phyloP scores from a whole-genome alignment of 2,888 invertebrate species.

The Scelioninae gen. 2 region DNA sequence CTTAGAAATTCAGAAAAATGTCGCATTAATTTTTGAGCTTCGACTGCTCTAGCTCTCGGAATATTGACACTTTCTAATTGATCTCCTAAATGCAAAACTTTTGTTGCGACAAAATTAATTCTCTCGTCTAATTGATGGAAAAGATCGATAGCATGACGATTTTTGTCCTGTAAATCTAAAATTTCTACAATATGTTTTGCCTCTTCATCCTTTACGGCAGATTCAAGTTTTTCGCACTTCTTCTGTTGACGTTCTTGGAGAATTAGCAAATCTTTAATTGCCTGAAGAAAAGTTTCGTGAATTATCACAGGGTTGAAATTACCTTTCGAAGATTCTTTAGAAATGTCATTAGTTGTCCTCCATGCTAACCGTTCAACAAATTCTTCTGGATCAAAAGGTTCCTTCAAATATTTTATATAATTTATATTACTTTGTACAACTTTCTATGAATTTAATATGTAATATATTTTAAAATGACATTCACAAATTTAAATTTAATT shows the following conservation, averaged over 20 bases:
- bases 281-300: slow-evolving; percentile 94
- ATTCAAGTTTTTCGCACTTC: slow-evolving; percentile 90
- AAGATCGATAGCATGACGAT: slow-evolving; percentile 90
- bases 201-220: slow-evolving; percentile 90
- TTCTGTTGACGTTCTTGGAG: slow-evolving; percentile 90
- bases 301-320: slow-evolving; percentile 91
- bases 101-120: slow-evolving; percentile 97
- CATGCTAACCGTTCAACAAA: slow-evolving; percentile 98
- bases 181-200: slow-evolving; percentile 88
- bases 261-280: slow-evolving; percentile 88
- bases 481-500: too few species aligned
- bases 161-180: slow-evolving; percentile 88
- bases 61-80: slow-evolving; percentile 97
- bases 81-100: slow-evolving; percentile 98
- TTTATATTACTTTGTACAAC: too few species aligned
- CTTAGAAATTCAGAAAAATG: slow-evolving; percentile 94
- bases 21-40: slow-evolving; percentile 94
- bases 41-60: slow-evolving; percentile 94
- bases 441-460: too few species aligned
- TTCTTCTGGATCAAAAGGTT: slow-evolving; percentile 97
- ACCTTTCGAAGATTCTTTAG: slow-evolving; percentile 81
- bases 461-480: too few species aligned
- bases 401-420: slow-evolving; percentile 78
- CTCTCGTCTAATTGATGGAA: slow-evolving; percentile 96
- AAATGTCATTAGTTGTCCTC: slow-evolving; percentile 87